These are phyloP conservation scores for Odontophorus gujanensis DNA, from an alignment of 2,113 vertebrate species.

Conservation along the genomic window DNA sequence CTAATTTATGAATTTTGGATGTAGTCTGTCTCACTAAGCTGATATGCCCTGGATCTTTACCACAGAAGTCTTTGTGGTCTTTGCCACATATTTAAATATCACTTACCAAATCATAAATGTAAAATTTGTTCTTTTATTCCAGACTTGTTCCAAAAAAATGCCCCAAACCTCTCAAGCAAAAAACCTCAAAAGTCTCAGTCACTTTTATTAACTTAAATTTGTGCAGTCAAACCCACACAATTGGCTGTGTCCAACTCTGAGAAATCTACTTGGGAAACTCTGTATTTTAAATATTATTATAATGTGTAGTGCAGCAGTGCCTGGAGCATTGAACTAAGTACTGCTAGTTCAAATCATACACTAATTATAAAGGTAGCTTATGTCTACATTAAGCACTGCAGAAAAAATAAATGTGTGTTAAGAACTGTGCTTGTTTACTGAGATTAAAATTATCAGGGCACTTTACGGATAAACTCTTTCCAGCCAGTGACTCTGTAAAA, in stretches of 20 bases:
- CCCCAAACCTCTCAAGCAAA: conserved; percentile 16
- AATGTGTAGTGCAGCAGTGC: not conserved
- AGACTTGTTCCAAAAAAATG: not conserved
- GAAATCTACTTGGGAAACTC: not conserved
- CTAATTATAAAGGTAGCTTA: conserved; percentile 11
- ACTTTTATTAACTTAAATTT: not conserved
- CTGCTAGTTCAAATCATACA: not conserved
- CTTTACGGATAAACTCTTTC: not conserved
- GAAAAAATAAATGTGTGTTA: not conserved
- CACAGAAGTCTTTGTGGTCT: conserved; percentile 10
- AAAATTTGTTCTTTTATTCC: conserved; percentile 27
- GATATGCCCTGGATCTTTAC: not conserved
- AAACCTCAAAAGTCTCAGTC: not conserved
- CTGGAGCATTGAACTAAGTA: not conserved
- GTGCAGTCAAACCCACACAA: not conserved
- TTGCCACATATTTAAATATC: conserved; percentile 18
- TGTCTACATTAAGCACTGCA: not conserved
- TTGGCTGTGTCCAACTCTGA: not conserved
- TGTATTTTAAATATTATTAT: not conserved
- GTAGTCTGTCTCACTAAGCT: not conserved
- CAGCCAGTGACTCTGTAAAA: not conserved
- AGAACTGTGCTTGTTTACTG: not conserved
- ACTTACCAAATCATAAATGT: not conserved
- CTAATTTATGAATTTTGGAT: conserved; percentile 12
- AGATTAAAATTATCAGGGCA: not conserved